Base-by-base conservation (phyloP, 2,888 invertebrate genomes). In the Drosophila percnosoma region DNA sequence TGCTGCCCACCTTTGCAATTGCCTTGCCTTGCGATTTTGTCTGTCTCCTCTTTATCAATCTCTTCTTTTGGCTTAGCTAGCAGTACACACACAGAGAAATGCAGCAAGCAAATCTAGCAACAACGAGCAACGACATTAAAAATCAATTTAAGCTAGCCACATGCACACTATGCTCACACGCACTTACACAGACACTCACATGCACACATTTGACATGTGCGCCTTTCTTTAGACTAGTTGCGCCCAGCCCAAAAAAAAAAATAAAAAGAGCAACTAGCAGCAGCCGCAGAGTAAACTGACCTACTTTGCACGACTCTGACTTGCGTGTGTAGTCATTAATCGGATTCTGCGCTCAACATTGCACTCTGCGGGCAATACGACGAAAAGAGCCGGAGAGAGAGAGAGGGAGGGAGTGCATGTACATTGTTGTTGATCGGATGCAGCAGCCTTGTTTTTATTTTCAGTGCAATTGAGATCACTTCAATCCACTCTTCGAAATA, bases 281-380 rank as follows among this genome's bases (percentile, higher is more conserved):
- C 45, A 45, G 45, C 45, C 24, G 8, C 24, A 45, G 8, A 73
- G 59, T 82, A 84, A 84, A 78, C 87, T 84, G 87, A 84, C 87
- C 84, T 84, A 84, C 78, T 84, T 84, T 73, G 74, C 67, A 57
- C 24, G 48, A 66, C 63, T 73, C 60, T 53, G 62, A 68, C 74
- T 79, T 70, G 66, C 65, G 52, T 70, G 63, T 73, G 48, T 73
- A 67, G 54, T 69, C 60, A 58, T 60, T 60, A 54, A 64, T 52
- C 72, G 67, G 59, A 75, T 55, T 75, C 75, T 76, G 59, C 57
- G 76, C 61, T 57, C 38, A 62, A 6, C 48, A 29, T 51, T 65
- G n/a, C 60, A n/a, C 55, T 60, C 21, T 24, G n/a, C 33, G 34
- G 31, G 18, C 31, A 51, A 2, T 55, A 29, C 34, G 18, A 54